phyloP scores from a whole-genome alignment of 2,888 invertebrate species.

The Gandaritis pyraliata region DNA sequence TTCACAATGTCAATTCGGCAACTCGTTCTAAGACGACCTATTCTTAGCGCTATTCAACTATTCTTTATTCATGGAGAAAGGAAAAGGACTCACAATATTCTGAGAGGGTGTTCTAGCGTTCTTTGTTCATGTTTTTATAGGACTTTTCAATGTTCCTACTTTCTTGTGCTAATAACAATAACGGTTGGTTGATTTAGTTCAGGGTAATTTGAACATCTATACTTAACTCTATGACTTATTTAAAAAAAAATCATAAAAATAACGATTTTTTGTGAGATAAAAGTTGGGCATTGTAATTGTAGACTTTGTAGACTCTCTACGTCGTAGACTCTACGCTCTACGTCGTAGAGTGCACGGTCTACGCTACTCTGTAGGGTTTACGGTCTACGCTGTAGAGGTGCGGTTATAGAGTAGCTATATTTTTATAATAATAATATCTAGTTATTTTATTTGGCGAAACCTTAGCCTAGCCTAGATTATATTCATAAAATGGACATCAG shows the following conservation, averaged over 20 bases:
- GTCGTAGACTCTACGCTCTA: background rate
- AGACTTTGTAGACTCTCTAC: background rate
- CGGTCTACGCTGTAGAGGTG: background rate
- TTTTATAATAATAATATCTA: no score
- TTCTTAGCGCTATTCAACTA: slow-evolving; percentile 17
- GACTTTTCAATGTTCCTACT: background rate
- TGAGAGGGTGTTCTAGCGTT: slow-evolving; percentile 1
- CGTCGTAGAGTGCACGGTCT: background rate
- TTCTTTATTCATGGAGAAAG: slow-evolving; percentile 11
- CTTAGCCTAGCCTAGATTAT: no score
- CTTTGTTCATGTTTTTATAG: background rate
- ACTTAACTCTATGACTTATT: no score
- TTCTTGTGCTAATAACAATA: background rate
- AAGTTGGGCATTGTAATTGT: background rate
- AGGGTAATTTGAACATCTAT: no score
- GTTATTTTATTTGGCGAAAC: no score
- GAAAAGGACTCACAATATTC: background rate
- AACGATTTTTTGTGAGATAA: no score
- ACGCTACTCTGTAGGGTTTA: background rate
- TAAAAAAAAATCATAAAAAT: no score
- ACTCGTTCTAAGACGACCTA: slow-evolving; percentile 21
- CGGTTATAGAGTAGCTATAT: no score
- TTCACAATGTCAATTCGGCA: slow-evolving; percentile 32
- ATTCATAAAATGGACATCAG: no score
- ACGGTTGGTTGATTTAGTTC: no score